Base-by-base conservation (phyloP, 1,140 invertebrate genomes). In the Musca vetustissima region DNA sequence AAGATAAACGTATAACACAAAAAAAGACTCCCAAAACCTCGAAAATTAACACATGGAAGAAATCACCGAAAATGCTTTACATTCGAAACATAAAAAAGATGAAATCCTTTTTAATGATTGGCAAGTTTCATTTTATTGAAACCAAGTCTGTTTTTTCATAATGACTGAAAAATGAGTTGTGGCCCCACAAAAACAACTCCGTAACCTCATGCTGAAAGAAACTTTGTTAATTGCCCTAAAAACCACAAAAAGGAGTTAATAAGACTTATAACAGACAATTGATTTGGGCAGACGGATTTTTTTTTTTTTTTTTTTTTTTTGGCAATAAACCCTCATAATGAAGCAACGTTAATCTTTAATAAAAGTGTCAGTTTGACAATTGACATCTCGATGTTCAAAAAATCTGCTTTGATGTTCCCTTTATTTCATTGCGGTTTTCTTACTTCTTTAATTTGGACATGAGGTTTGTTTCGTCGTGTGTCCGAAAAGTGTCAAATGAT, bases 401-500 rank as follows among this genome's bases (percentile, higher is more conserved):
- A 19, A 9, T 21, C 21, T 1, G 57, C 57, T 61, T 61, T 61
- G 57, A 61, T 61, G 32, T 61, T 17, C 43, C 43, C 11, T 9
- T n/a, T 43, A 8, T 61, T 61, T 28, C 17, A 8, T 36, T 22
- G 21, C 1, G n/a, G 36, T 43, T 43, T 43, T 13, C 9, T 32
- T 32, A 4, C 9, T 32, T 43, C 1, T 43, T 13, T 7, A 43
- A 43, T 7, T n/a, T 15, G 28, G 57, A 36, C 57, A 43, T 61
- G 28, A 21, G 49, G n/a, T 52, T 52, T 1, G n/a, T 61, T 61
- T 28, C 17, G 8, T 36, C 17, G 8, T 9, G n/a, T 9, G 14
- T 19, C 17, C 8, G 36, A 61, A 61, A 61, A 61, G 57, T 61
- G 57, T 61, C 57, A 61, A 61, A 61, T 61, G 57, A 61, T 28